Evolutionary conservation across 2,113 vertebrate genomes (phyloP).

Genomic region (Danionella cerebrum): DNA sequence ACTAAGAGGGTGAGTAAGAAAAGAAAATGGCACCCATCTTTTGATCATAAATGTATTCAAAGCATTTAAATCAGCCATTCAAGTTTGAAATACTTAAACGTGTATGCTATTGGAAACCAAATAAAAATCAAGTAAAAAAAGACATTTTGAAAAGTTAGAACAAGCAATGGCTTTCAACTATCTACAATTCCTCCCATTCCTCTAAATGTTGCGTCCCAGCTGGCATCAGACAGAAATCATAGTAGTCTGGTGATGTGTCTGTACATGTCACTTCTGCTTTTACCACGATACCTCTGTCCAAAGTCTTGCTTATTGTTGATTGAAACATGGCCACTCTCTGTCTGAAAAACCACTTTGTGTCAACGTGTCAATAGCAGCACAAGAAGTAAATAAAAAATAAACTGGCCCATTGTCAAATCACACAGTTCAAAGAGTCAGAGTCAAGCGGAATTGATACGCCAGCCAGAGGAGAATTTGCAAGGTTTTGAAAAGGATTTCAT

Average conservation of each 20-base stretch:
- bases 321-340: conserved; percentile 65
- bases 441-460: conserved; percentile 57
- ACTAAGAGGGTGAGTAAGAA: too few species aligned
- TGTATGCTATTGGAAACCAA: too few species aligned
- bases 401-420: conserved; percentile 70
- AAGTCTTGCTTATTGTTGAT: conserved; percentile 66
- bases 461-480: conserved; percentile 57
- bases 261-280: conserved; percentile 50
- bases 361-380: conserved; percentile 65
- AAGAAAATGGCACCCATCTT: too few species aligned
- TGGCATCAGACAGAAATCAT: conserved; percentile 58
- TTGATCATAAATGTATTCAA: too few species aligned
- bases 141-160: too few species aligned
- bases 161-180: too few species aligned
- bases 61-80: too few species aligned
- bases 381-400: conserved; percentile 66
- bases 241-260: conserved; percentile 56
- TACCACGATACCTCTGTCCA: conserved; percentile 49
- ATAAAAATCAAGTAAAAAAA: too few species aligned
- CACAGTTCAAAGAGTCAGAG: conserved; percentile 52
- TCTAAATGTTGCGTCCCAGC: conserved; percentile 43
- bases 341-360: conserved; percentile 69
- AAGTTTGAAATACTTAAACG: too few species aligned
- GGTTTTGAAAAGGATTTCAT: conserved; percentile 70
- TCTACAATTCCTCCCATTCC: conserved; percentile 20